phyloP scores from a whole-genome alignment of 1,140 invertebrate species.

The Trypoxylus dichotomus region DNA sequence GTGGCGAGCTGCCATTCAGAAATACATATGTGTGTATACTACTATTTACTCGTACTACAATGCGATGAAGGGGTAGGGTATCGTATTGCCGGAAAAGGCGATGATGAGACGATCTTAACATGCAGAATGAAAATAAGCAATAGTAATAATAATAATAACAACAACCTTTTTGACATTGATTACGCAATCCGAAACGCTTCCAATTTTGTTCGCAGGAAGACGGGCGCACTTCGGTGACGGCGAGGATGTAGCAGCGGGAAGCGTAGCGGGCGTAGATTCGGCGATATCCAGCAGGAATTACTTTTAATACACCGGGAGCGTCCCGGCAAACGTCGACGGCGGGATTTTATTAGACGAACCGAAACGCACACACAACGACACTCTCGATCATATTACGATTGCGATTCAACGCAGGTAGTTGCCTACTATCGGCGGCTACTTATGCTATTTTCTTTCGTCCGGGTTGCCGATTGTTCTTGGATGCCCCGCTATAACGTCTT shows the following conservation, averaged over 20 bases:
- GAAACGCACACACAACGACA: neutral
- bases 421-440: no score
- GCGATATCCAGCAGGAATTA: neutral
- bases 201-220: neutral
- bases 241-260: neutral
- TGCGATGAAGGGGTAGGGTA: no score
- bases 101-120: neutral
- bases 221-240: constrained; percentile 10
- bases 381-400: neutral
- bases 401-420: no score
- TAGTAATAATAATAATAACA: constrained; percentile 19
- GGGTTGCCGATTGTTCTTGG: neutral
- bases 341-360: neutral
- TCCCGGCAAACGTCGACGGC: neutral
- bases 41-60: no score
- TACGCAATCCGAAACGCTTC: constrained; percentile 19
- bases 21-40: no score
- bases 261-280: neutral
- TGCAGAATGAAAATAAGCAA: neutral
- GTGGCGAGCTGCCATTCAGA: no score
- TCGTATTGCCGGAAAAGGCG: no score
- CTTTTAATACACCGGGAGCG: neutral
- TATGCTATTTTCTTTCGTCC: neutral
- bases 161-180: constrained; percentile 28
- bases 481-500: neutral